These are phyloP conservation scores for Metaphire vulgaris DNA, from an alignment of 1,140 invertebrate species.

Conservation along the genomic window DNA sequence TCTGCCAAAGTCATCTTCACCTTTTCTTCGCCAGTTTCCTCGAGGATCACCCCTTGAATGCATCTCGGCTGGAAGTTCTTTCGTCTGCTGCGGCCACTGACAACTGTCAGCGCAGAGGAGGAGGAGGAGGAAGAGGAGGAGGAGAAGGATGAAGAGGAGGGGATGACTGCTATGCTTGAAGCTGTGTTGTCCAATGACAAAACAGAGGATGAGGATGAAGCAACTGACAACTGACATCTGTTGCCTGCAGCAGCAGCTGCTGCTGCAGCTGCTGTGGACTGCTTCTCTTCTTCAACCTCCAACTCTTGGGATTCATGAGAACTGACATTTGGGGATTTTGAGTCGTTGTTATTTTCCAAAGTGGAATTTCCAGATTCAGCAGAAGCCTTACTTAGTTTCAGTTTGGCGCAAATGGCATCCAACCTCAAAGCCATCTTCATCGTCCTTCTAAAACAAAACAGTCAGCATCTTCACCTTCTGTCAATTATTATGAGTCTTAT, in stretches of 20 bases:
- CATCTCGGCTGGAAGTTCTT: background rate
- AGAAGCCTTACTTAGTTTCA: background rate
- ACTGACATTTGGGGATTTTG: too few species aligned
- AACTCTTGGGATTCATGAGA: too few species aligned
- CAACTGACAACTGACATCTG: too few species aligned
- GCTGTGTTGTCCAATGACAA: too few species aligned
- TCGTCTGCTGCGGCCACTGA: background rate
- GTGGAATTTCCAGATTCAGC: background rate
- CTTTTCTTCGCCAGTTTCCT: background rate
- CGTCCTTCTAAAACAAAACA: background rate
- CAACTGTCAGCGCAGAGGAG: too few species aligned
- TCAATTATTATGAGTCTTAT: background rate
- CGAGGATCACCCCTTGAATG: background rate
- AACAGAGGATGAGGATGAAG: too few species aligned
- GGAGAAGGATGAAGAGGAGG: too few species aligned
- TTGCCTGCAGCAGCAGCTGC: too few species aligned
- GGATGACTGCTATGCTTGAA: too few species aligned
- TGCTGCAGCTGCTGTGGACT: too few species aligned
- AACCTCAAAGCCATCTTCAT: background rate
- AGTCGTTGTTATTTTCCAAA: background rate
- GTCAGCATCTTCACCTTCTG: background rate
- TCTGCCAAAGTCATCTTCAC: background rate
- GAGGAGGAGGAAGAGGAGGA: too few species aligned
- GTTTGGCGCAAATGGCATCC: background rate
- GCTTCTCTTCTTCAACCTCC: too few species aligned